Evolutionary conservation across 2,797 vertebrate species (phyloP), one percentile per base, ranked within the genome.

Genomic region (Pseudomugil tenellus): DNA sequence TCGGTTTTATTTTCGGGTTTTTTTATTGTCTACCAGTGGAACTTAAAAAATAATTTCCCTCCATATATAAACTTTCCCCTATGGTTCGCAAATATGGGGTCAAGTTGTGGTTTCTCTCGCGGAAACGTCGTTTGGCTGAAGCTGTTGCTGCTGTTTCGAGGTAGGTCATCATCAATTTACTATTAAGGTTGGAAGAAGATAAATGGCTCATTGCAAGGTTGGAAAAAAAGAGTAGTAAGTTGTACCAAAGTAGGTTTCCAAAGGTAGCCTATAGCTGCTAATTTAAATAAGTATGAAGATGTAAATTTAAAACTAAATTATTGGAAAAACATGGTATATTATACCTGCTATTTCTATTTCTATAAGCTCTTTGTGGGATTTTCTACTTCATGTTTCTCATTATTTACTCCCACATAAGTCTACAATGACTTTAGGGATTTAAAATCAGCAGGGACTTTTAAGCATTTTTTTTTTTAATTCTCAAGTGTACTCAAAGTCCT

Each of bases 31-130:
- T 7, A 13, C 0, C 5, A 14, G 17, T 52, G 70, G 74, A 72
- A 83, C 43, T 46, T 16, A 5, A 3, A 43, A 43, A 6, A 7
- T 70, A 63, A 66, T 79, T 68, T 63, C 19, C 80, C 82, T 87
- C 83, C 62, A 59, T 78, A 74, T 64, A 74, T 70, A 89, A 92
- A 90, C 91, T 91, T 91, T 90, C 87, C 91, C 94, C 74, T 93
- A 95, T 94, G 93, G 81, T 88, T 92, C 75, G 88, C 63, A 84
- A 94, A 84, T 61, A 95, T 95, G 94, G 89, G 84, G 80, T 84
- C 84, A 89, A 90, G 88, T 87, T 91, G 87, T 86, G 91, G 84
- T 87, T 90, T 92, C 81, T 91, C 82, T 87, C 82, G 81, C 73
- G 87, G 92, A 90, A 87, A 88, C 89, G 74, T 91, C 79, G 81